Conservation (phyloP, 2,888 invertebrate species). For the Opisthograptis luteolata region DNA sequence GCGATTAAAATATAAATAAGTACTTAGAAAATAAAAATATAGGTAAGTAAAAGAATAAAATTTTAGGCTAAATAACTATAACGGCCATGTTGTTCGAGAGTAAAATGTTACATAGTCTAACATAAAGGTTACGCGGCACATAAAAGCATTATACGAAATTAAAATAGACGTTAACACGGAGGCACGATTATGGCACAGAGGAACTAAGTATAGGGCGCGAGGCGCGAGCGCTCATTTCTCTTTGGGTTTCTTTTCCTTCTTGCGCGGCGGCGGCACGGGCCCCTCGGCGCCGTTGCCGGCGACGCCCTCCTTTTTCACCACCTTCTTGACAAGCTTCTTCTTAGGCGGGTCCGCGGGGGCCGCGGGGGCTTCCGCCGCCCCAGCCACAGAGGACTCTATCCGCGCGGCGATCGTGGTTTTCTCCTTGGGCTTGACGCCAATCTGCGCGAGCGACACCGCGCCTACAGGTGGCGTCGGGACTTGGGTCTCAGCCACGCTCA, state of each 20-base stretch:
- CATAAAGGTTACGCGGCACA: conserved; percentile 70
- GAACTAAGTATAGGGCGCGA: conserved; percentile 60
- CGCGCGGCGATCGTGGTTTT: conserved; percentile 69
- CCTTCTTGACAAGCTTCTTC: conserved; percentile 78
- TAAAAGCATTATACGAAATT: conserved; percentile 73
- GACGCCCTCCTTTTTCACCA: conserved; percentile 77
- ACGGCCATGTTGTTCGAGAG: conserved; percentile 59
- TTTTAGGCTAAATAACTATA: conserved; percentile 58
- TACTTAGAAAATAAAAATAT: conserved; percentile 50
- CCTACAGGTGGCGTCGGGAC: conserved; percentile 80
- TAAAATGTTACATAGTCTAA: conserved; percentile 61
- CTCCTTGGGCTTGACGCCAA: conserved; percentile 72
- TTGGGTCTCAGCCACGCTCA: conserved; percentile 65
- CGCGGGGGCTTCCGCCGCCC: conserved; percentile 40
- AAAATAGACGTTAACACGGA: conserved; percentile 65
- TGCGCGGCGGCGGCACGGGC: conserved; percentile 82
- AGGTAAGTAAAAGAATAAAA: conserved; percentile 63
- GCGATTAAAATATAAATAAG: conserved; percentile 51
- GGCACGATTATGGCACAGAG: conserved; percentile 79
- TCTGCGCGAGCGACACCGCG: conserved; percentile 80
- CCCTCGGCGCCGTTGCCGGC: conserved; percentile 60
- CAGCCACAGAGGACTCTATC: conserved; percentile 70
- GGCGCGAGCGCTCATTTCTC: conserved; percentile 71
- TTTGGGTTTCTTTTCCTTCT: conserved; percentile 84
- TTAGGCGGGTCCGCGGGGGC: conserved; percentile 58